These are phyloP conservation scores for Fabriciana adippe DNA, from an alignment of 2,888 invertebrate species.

Conservation along the genomic window DNA sequence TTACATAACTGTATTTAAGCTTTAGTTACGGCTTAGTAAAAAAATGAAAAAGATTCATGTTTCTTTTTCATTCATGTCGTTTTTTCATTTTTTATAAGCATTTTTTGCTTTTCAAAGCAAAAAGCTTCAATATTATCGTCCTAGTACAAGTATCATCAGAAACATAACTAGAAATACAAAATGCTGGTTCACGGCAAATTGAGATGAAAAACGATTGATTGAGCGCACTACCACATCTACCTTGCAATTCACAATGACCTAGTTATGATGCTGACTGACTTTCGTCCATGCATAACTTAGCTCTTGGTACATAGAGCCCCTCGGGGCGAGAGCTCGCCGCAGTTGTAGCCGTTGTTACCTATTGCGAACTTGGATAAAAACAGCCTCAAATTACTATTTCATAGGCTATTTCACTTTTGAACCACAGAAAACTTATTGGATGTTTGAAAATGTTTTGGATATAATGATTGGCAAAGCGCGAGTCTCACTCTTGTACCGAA, in stretches of 20 bases:
- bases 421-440: no score
- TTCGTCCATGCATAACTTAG: conserved; percentile 18
- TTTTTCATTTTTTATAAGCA: no score
- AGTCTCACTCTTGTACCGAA: no score
- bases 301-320: conserved; percentile 19
- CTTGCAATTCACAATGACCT: conserved; percentile 15
- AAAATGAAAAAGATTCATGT: no score
- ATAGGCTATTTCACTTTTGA: no score
- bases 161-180: neutral
- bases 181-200: neutral
- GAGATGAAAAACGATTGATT: neutral
- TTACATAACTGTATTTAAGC: no score
- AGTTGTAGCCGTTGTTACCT: neutral
- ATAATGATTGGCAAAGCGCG: no score
- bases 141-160: neutral
- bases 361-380: neutral
- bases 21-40: no score
- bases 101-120: no score
- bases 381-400: neutral
- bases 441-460: no score
- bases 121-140: no score
- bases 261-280: conserved; percentile 7
- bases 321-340: neutral
- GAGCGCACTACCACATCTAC: neutral
- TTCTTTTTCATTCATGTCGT: no score